These are phyloP conservation scores for Acanthosepion esculentum DNA, from an alignment of 2,888 invertebrate genomes.

Conservation along the genomic window DNA sequence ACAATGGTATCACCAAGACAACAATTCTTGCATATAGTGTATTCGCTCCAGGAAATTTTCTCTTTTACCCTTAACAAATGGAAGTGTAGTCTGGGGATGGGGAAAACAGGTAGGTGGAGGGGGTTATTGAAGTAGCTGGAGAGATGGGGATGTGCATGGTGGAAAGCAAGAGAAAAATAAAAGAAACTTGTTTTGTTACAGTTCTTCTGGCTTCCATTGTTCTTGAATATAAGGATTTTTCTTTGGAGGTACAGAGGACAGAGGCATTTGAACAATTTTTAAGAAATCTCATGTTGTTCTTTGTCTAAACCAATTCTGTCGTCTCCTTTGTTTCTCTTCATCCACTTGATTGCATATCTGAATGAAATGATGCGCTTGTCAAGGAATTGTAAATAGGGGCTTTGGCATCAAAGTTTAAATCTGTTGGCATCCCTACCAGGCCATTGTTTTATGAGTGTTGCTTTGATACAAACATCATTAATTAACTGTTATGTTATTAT, in stretches of 20 bases:
- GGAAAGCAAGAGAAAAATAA: background rate
- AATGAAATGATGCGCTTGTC: background rate
- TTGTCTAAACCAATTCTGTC: background rate
- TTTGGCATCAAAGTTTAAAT: background rate
- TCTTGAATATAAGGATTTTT: conserved; percentile 6
- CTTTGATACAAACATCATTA: background rate
- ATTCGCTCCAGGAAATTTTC: conserved; percentile 23
- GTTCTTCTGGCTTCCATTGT: background rate
- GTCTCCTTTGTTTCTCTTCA: background rate
- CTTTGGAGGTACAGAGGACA: background rate
- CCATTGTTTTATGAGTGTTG: background rate
- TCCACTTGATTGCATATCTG: background rate
- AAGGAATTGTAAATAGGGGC: background rate
- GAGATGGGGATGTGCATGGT: background rate
- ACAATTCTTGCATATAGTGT: background rate
- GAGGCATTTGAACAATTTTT: background rate
- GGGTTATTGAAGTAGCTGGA: background rate
- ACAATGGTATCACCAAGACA: conserved; percentile 2
- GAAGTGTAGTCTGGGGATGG: background rate
- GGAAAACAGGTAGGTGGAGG: background rate
- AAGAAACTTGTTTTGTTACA: background rate
- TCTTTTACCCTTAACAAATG: conserved; percentile 6
- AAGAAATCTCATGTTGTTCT: background rate
- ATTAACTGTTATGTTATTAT: background rate
- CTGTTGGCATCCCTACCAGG: background rate